Evolutionary conservation across 2,113 vertebrate species (phyloP).

Genomic region (Taurulus bubalis): DNA sequence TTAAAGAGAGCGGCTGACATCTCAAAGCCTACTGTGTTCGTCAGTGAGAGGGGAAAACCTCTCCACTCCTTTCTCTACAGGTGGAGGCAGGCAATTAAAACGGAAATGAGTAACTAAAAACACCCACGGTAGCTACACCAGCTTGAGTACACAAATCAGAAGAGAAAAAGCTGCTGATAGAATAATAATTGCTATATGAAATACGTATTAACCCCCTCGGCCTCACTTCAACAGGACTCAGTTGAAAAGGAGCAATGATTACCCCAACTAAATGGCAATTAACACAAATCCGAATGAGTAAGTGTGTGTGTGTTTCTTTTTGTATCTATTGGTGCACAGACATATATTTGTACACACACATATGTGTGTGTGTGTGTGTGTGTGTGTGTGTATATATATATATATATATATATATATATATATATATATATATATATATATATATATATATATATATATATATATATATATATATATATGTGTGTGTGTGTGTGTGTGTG

Average conservation of each 20-base stretch:
- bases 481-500: background rate
- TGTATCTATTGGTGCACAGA: conserved; percentile 1
- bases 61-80: conserved; percentile 75
- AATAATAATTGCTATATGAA: conserved; percentile 72
- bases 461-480: background rate
- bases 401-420: background rate
- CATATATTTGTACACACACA: too few species aligned
- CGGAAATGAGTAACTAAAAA: conserved; percentile 64
- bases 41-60: conserved; percentile 73
- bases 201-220: conserved; percentile 61
- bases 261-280: conserved; percentile 62
- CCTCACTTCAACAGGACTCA: conserved; percentile 56
- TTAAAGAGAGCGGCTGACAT: conserved; percentile 80
- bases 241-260: conserved; percentile 63
- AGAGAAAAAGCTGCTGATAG: conserved; percentile 62
- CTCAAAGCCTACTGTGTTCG: conserved; percentile 78
- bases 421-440: background rate
- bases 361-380: background rate
- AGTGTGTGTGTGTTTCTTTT: conserved; percentile 9
- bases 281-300: conserved; percentile 51
- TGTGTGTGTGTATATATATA: background rate
- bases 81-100: conserved; percentile 83
- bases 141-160: conserved; percentile 58
- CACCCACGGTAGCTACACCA: conserved; percentile 56
- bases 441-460: background rate